Base-by-base conservation (phyloP, 1,140 invertebrate genomes). In the Patella vulgata region DNA sequence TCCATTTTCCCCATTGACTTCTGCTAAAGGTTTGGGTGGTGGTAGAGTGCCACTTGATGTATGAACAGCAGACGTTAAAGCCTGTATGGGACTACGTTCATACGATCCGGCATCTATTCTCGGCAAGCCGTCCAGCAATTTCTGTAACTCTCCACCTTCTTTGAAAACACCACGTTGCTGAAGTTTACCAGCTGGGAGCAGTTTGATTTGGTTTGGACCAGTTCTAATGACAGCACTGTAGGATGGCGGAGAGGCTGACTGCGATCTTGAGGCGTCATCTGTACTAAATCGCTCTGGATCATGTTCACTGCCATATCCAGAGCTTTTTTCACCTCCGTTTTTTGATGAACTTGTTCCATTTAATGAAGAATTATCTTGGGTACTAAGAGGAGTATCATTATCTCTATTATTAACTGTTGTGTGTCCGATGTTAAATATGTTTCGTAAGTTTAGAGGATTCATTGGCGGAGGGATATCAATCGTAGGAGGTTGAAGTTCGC, bases 291-390 rank as follows among this genome's bases (percentile, higher is more conserved):
- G 56, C 46, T 79, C 79, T 19, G 63, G 69, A 52, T 81, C 79
- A 60, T 79, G 79, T 52, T 81, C 79, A 67, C 79, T 81, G 14
- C 77, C 79, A 57, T 81, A 81, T 3, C 79, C 79, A 17, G 79
- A 81, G 61, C 78, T 80, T 55, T 80, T 80, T 50, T 80, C 78
- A 14, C 72, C 53, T 33, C 59, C 73, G 59, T 71, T 73, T 11
- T 74, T 57, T 12, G 71, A 78, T 54, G 73, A 77, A 1, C 66
- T 59, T 23, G 75, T 81, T 5, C 77, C 79, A 56, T 70, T 71
- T 17, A 60, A 70, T 25, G 73, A 79, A 27, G 66, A 62, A 56
- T 66, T 70, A 17, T 78, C 78, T 12, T 73, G 66, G 59, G 73
- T 78, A 8, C 75, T 75, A 31, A 73, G 53, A 23, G 75, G 73